These are phyloP conservation scores for Phaetusa simplex DNA, from an alignment of 2,113 vertebrate genomes.

Conservation along the genomic window DNA sequence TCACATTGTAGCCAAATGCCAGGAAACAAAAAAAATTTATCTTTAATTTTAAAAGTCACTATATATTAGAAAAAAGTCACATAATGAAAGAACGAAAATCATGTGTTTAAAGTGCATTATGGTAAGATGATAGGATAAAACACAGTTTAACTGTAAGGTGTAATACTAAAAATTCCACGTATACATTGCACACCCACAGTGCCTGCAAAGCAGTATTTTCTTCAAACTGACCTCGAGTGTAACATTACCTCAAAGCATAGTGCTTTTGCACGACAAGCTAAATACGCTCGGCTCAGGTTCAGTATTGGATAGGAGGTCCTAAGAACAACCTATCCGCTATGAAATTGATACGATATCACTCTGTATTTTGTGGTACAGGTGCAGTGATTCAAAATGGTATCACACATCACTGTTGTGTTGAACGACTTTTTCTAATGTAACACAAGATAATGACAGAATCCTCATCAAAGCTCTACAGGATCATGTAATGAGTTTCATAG, in stretches of 20 bases:
- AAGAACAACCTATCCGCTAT: not conserved
- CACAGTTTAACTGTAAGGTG: not conserved
- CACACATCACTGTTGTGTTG: not conserved
- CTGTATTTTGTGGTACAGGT: not conserved
- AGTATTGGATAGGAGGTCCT: not conserved
- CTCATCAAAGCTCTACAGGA: not conserved
- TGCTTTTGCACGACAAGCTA: not conserved
- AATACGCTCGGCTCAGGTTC: not conserved
- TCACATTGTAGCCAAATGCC: not conserved
- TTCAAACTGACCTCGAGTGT: not conserved
- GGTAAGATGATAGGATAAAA: not conserved
- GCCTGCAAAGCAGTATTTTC: not conserved
- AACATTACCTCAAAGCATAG: not conserved
- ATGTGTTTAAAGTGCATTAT: not conserved
- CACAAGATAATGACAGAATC: not conserved
- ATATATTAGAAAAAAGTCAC: not conserved
- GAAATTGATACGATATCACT: not conserved
- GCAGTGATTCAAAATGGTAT: not conserved
- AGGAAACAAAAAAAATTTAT: not conserved
- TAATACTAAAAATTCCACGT: not conserved
- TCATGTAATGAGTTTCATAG: not conserved
- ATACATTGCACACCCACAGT: not conserved
- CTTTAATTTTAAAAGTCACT: not conserved
- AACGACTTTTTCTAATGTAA: not conserved
- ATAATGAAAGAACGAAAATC: not conserved